Evolutionary conservation across 2,797 vertebrate species (phyloP).

Genomic region (Aeoliscus strigatus): DNA sequence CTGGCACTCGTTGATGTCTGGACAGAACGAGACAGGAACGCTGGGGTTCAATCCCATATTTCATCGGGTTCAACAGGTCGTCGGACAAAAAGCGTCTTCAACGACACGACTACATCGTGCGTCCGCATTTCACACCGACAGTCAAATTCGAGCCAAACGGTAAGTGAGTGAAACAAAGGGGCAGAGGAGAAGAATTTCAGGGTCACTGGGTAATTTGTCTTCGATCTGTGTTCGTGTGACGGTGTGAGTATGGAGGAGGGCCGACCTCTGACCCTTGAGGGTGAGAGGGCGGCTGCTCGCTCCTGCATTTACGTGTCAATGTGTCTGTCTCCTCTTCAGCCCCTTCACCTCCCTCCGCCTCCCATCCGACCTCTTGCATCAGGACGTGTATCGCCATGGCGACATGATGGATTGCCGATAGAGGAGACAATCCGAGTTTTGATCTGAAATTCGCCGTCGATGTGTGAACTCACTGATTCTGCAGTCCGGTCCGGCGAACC

Average conservation of each 20-base stretch:
- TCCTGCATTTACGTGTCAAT: constrained; percentile 56
- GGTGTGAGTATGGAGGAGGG: constrained; percentile 63
- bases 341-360: neutral
- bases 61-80: no score
- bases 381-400: constrained; percentile 7
- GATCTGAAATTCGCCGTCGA: no score
- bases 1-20: constrained; percentile 98
- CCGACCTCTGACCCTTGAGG: constrained; percentile 62
- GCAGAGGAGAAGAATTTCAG: constrained; percentile 63
- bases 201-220: constrained; percentile 75
- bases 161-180: constrained; percentile 63
- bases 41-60: no score
- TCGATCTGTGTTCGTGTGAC: constrained; percentile 59
- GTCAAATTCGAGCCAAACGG: constrained; percentile 44
- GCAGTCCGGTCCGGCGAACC: constrained; percentile 95
- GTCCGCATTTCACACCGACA: constrained; percentile 35
- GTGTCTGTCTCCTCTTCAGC: constrained; percentile 37
- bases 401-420: neutral
- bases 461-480: constrained; percentile 90
- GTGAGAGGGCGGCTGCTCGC: constrained; percentile 31
- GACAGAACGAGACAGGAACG: no score
- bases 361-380: constrained; percentile 19
- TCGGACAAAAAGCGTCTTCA: neutral
- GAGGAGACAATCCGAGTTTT: no score
- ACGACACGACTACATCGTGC: constrained; percentile 25